A percentile compares a stretch with the other conserved stretches of the same genome.
phyloP scores from a whole-genome alignment of 1,140 invertebrate species.

The Reticulitermes speratus region DNA sequence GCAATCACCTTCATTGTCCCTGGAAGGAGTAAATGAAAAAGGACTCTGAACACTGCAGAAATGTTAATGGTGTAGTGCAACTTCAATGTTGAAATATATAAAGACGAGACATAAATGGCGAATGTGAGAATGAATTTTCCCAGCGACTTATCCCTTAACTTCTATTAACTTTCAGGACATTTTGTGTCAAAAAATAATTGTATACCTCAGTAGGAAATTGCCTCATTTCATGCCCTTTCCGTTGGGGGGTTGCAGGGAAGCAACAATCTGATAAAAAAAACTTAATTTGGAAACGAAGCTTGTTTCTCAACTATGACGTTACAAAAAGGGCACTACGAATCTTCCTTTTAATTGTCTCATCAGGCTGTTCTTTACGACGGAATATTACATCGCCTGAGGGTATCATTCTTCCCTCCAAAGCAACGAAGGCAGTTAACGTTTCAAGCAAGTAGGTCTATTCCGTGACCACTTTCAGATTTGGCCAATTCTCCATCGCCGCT shows the following conservation, averaged over 20 bases:
- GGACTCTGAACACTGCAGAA: too few species aligned
- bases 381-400: not conserved
- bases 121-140: too few species aligned
- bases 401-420: not conserved
- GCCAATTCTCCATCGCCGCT: not conserved
- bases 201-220: not conserved
- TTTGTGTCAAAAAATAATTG: not conserved
- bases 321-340: not conserved
- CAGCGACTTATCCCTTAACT: too few species aligned
- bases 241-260: not conserved
- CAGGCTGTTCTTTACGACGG: not conserved
- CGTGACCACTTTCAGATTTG: conserved; percentile 8
- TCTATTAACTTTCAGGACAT: too few species aligned
- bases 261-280: not conserved
- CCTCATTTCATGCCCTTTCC: not conserved
- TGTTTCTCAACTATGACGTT: not conserved
- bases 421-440: not conserved
- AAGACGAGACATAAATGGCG: too few species aligned
- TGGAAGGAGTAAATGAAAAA: too few species aligned
- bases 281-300: conserved; percentile 2
- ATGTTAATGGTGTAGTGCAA: too few species aligned
- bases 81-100: too few species aligned
- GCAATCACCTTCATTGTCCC: too few species aligned
- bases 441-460: not conserved
- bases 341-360: conserved; percentile 13